Percentiles rank a stretch among this genome's conserved stretches.
phyloP scores from a whole-genome alignment of 2,888 invertebrate species.

The Drosophila sordidapex region DNA sequence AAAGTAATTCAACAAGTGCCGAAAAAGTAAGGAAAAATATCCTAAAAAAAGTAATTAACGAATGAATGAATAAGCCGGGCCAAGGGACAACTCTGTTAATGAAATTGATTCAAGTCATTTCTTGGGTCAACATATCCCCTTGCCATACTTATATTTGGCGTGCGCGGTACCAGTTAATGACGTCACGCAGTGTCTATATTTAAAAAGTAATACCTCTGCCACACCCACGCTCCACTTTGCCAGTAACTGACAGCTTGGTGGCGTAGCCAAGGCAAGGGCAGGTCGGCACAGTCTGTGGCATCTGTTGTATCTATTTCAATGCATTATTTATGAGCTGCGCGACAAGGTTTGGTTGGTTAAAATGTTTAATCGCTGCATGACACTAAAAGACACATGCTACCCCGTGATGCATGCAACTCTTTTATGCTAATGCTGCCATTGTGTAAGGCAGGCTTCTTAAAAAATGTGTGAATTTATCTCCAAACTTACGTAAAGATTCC shows the following conservation, averaged over 20 bases:
- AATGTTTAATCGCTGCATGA: slow-evolving; percentile 20
- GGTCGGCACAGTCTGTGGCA: not conserved
- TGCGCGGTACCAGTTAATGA: slow-evolving; percentile 9
- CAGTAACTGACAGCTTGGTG: not conserved
- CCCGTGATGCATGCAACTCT: slow-evolving; percentile 30
- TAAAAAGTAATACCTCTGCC: slow-evolving; percentile 1
- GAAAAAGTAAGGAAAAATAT: not conserved
- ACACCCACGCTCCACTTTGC: slow-evolving; percentile 4
- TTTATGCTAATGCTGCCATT: slow-evolving; percentile 5
- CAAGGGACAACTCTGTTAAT: slow-evolving; percentile 25
- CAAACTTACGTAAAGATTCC: not conserved
- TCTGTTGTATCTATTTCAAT: slow-evolving; percentile 5
- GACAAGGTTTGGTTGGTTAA: slow-evolving; percentile 6
- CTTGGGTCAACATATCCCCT: slow-evolving; percentile 20
- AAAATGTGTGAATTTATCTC: not conserved
- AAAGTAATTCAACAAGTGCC: slow-evolving; percentile 18
- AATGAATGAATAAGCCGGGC: not conserved
- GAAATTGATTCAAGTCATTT: slow-evolving; percentile 45
- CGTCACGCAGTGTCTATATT: slow-evolving; percentile 25
- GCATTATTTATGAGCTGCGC: slow-evolving; percentile 21
- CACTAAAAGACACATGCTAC: slow-evolving; percentile 5
- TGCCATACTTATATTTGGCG: slow-evolving; percentile 18
- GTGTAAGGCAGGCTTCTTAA: not conserved
- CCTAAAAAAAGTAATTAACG: slow-evolving; percentile 54
- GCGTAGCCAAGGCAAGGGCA: not conserved